These are phyloP conservation scores for Diphyllodes magnificus DNA, from an alignment of 2,113 vertebrate species.

Conservation along the genomic window DNA sequence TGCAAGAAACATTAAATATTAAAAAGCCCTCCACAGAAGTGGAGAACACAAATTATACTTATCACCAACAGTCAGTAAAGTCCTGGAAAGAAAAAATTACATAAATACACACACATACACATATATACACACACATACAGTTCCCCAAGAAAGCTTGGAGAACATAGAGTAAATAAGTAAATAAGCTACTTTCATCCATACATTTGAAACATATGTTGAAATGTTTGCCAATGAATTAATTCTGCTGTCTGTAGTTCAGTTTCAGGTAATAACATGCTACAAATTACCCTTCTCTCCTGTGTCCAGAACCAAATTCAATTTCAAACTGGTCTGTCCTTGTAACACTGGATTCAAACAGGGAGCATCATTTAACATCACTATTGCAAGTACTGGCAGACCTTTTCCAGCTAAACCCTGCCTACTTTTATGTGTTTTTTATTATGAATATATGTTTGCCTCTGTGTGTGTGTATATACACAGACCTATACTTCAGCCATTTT, in stretches of 20 bases:
- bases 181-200: background rate
- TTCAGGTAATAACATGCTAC: background rate
- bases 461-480: background rate
- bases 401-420: background rate
- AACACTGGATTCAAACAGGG: background rate
- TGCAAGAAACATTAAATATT: background rate
- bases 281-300: background rate
- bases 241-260: background rate
- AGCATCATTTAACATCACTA: background rate
- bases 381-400: background rate
- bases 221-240: background rate
- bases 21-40: background rate
- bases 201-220: background rate
- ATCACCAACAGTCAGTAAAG: background rate
- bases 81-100: background rate
- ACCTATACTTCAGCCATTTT: background rate
- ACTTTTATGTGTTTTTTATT: background rate
- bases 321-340: background rate
- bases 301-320: background rate
- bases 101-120: background rate
- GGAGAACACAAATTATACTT: background rate
- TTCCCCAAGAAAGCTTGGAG: background rate
- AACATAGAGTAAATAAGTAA: background rate
- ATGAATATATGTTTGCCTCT: background rate
- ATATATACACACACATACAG: rapidly evolving